These are phyloP conservation scores for Callosobruchus maculatus DNA, from an alignment of 2,888 invertebrate species.

Conservation along the genomic window DNA sequence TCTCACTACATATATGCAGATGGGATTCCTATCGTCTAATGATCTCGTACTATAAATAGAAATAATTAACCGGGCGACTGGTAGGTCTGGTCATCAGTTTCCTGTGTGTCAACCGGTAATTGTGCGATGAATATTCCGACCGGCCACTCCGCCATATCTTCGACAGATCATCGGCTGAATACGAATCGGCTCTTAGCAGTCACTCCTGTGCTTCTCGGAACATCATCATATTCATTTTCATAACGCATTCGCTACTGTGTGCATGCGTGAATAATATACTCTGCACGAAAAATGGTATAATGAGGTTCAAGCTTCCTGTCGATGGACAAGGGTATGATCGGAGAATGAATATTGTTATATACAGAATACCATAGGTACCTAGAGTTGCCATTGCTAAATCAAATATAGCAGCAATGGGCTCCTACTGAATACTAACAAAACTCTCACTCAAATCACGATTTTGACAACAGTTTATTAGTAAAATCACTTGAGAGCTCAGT, in stretches of 20 bases:
- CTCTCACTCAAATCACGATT: no score
- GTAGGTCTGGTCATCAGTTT: background rate
- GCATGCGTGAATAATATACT: background rate
- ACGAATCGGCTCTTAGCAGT: background rate
- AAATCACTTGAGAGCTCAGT: no score
- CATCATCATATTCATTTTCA: background rate
- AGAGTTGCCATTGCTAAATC: no score
- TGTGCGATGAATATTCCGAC: background rate
- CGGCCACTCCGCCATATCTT: background rate
- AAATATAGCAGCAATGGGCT: no score
- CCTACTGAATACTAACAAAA: no score
- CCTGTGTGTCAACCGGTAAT: background rate
- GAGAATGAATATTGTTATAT: no score
- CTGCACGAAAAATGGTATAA: background rate
- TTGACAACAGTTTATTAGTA: no score
- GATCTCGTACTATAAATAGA: background rate
- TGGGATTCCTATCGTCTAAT: background rate
- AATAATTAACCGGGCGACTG: background rate
- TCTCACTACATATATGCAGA: no score
- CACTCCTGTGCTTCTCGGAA: background rate
- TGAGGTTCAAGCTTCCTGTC: no score
- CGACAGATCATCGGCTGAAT: background rate
- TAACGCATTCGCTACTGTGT: background rate
- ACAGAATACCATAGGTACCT: no score
- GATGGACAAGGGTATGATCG: no score